Evolutionary conservation across 2,797 vertebrate genomes (phyloP).

Genomic region (Hapalemur alaotrensis): DNA sequence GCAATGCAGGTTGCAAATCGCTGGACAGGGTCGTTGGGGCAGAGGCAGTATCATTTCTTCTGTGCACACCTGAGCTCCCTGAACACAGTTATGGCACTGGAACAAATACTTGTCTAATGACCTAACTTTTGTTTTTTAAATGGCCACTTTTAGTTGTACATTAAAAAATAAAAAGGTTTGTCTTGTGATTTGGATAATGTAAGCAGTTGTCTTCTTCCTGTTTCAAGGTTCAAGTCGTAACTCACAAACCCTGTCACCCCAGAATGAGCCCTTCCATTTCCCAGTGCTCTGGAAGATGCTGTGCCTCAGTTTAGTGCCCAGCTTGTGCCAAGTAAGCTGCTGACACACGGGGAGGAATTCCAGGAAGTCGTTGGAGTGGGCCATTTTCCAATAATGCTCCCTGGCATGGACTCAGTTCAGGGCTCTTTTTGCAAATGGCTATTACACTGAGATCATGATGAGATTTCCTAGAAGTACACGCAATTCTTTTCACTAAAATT

Average conservation of each 20-base stretch:
- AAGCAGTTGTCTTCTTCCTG: neutral
- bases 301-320: neutral
- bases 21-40: neutral
- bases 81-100: neutral
- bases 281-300: neutral
- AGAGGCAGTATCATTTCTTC: neutral
- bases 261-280: neutral
- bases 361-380: neutral
- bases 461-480: constrained; percentile 66
- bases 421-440: constrained; percentile 61
- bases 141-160: neutral
- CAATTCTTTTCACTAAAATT: constrained; percentile 58
- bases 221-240: neutral
- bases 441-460: constrained; percentile 66
- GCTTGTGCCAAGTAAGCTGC: constrained; percentile 36
- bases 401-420: constrained; percentile 42
- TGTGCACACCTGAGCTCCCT: neutral
- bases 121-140: neutral
- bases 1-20: neutral
- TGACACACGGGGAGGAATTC: constrained; percentile 55
- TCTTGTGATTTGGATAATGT: neutral
- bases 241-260: neutral
- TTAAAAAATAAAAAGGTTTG: neutral
- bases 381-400: constrained; percentile 62
- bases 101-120: neutral